Conservation (phyloP, 2,797 vertebrate species). For the Melanogrammus aeglefinus region DNA sequence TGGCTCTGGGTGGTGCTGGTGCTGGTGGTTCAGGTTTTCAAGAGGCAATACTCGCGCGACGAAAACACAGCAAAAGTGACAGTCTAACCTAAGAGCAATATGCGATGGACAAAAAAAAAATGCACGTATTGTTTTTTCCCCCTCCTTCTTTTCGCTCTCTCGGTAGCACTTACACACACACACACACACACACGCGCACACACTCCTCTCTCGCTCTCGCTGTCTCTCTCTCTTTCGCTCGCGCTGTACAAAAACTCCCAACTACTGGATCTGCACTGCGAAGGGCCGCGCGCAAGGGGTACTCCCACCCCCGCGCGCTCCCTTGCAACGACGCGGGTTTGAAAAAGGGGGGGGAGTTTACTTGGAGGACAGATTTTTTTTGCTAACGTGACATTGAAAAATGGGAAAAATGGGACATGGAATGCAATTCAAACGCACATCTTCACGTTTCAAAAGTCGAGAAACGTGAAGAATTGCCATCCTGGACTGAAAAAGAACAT, state of each 20-base stretch:
- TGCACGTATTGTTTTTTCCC: not conserved
- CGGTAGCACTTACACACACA: not conserved
- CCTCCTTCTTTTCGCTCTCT: not conserved
- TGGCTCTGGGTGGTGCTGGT: too few relatives aligned
- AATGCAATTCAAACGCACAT: not conserved
- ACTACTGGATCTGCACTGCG: slow-evolving; percentile 6
- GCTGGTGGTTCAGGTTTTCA: too few relatives aligned
- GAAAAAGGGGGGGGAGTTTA: not conserved
- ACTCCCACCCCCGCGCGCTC: not conserved
- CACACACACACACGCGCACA: too few relatives aligned
- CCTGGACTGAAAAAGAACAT: too few relatives aligned
- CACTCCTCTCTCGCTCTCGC: not conserved
- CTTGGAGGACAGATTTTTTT: not conserved
- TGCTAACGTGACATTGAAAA: not conserved
- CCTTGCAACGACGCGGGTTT: not conserved
- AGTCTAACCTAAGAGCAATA: not conserved
- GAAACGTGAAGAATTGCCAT: too few relatives aligned
- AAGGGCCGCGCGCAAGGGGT: not conserved
- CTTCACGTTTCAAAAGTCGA: too few relatives aligned
- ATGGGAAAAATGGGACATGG: not conserved
- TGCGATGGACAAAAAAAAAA: not conserved
- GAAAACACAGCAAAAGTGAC: not conserved
- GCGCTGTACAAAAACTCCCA: not conserved
- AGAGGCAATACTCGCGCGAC: too few relatives aligned
- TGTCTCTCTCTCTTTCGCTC: not conserved